Percentiles rank a stretch among this genome's conserved stretches.
Conservation (phyloP, 2,888 invertebrate genomes). For the Meteorus cinctellus region DNA sequence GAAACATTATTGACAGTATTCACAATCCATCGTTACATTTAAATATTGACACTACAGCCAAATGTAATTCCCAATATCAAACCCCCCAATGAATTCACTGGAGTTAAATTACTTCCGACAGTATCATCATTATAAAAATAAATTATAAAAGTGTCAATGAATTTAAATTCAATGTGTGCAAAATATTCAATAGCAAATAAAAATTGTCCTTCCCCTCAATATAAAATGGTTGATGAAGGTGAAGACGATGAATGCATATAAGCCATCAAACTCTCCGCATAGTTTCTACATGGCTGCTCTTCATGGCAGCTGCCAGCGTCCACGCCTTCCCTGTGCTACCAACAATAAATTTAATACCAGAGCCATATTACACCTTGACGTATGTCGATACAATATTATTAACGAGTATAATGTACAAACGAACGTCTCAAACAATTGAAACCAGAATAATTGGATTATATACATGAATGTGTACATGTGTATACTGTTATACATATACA, state of each 20-base stretch:
- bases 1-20: too few species aligned
- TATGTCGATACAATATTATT: constrained; percentile 43
- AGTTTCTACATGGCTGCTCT: constrained; percentile 47
- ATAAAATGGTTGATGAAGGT: not conserved
- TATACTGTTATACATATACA: not conserved
- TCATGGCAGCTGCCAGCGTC: constrained; percentile 54
- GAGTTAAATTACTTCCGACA: too few species aligned
- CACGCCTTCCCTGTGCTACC: constrained; percentile 54
- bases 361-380: constrained; percentile 41
- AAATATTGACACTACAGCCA: too few species aligned
- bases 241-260: constrained; percentile 24
- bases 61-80: too few species aligned
- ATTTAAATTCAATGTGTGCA: not conserved
- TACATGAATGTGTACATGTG: not conserved
- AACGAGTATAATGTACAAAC: constrained; percentile 15
- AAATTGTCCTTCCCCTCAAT: not conserved
- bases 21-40: too few species aligned
- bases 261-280: constrained; percentile 33
- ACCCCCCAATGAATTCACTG: too few species aligned
- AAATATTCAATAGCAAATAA: not conserved
- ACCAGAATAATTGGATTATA: constrained; percentile 1
- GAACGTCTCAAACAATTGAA: constrained; percentile 1
- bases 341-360: constrained; percentile 55
- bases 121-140: too few species aligned
- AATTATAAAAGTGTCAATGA: too few species aligned